Base-by-base conservation (phyloP, 2,888 invertebrate genomes). In the Ennomos fuscantarius region DNA sequence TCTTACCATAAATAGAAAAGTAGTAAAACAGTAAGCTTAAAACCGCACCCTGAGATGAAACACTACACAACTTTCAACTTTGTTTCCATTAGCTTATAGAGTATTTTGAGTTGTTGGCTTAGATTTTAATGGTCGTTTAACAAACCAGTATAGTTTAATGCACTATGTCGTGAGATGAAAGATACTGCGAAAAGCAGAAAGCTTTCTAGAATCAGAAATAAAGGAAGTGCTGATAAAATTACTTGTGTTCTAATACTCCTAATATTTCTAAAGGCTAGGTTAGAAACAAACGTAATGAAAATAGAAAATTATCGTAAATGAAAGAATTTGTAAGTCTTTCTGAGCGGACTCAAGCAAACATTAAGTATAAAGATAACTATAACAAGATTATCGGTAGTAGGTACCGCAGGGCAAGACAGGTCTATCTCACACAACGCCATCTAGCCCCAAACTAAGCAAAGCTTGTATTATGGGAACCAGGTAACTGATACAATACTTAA, bases 141-240 rank as follows among this genome's bases (percentile, higher is more conserved):
- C 32, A 46, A 37, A 46, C 35, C 32, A 24, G 43, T 55, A 13
- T 44, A 55, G 34, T 12, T 43, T 42, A 55, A 41, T 12, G 41
- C 35, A 45, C 35, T 45, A 55, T 34, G 39, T 46, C 44, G 10
- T 41, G 39, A 49, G 50, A 55, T 50, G 44, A 31, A 6, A 50
- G 36, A 50, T 49, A 50, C 40, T 15, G 40, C 37, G 10, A 34
- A 43, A 12, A 15, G 37, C 9, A 39, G 39, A 46, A 46, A 56
- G 51, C 51, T 42, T 51, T 56, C 56, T 51, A 56, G 37, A 51
- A 47, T 51, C 51, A 51, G 42, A 56, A 51, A 51, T 40, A 12
- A n/a, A 34, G 15, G 34, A 15, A 42, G 35, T 45, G 37, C 42
- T 31, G 47, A 54, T 47, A 47, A 24, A 24, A 24, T 24, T 24